Base-by-base conservation (phyloP, 2,797 vertebrate genomes). In the Amblyopsis hoosieri region DNA sequence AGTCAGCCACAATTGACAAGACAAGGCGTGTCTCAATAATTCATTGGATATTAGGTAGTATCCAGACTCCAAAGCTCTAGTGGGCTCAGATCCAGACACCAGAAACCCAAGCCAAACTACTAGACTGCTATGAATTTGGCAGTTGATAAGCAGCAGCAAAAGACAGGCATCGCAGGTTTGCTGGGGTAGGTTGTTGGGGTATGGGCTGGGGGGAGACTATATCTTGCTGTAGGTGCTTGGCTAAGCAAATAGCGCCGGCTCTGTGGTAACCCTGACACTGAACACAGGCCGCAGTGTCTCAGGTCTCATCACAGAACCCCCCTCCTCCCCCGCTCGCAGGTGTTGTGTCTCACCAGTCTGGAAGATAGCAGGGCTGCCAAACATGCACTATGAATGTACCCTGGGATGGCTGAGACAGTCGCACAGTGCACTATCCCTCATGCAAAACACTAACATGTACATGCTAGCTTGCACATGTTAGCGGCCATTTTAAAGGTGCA, bases 11-110 rank as follows among this genome's bases (percentile, higher is more conserved):
- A 79, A 81, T 85, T 87, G 90, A 85, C 76, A 84, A 86, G 77
- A 87, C 78, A 90, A 86, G 83, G 81, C 23, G 76, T 55, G 48
- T 75, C 70, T 87, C 76, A 92, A 91, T 89, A 89, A 93, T 79
- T 92, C 63, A 91, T 84, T 0, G 10, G 69, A 79, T 82, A 81
- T 79, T 69, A 90, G 87, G 80, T 68, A 68, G 66, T 86, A 74
- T 82, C 76, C 64, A 19, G 71, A 53, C 60, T 69, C 77, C 17
- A 45, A 55, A 65, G 48, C 68, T 74, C 47, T 75, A 84, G 71
- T 70, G 77, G 81, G 71, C 74, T 84, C 78, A 64, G 83, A 62
- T 58, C 71, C 71, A 76, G 86, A 76, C 37, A 42, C 37, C 37
- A 66, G 87, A 89, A 88, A 90, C 51, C 84, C 71, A 81, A 90